Evolutionary conservation across 2,113 vertebrate species (phyloP).

Genomic region (Falcunculus frontatus): DNA sequence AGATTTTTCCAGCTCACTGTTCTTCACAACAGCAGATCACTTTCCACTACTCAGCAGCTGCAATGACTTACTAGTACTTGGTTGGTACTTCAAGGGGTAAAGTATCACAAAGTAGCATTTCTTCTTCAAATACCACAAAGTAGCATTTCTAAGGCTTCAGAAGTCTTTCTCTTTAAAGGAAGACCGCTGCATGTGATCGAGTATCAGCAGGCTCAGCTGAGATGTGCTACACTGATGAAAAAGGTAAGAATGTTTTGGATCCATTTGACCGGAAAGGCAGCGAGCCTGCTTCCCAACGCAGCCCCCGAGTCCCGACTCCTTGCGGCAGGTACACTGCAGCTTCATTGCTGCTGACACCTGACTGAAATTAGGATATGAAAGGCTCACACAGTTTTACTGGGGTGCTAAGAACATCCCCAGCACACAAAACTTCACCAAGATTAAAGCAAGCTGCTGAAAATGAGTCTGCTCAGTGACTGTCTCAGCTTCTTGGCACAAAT

Average conservation of each 20-base stretch:
- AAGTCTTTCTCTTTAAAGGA: neutral
- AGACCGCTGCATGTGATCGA: neutral
- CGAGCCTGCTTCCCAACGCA: rapidly evolving
- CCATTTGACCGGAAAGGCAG: neutral
- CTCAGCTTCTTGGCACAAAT: neutral
- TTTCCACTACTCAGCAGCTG: neutral
- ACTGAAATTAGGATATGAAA: neutral
- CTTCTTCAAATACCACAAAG: neutral
- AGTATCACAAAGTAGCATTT: neutral
- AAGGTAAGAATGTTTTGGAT: neutral
- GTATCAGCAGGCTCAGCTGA: neutral
- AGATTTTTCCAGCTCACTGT: neutral
- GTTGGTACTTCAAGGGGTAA: neutral
- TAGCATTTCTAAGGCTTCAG: neutral
- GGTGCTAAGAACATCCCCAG: neutral
- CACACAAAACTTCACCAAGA: rapidly evolving
- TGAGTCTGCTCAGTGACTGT: neutral
- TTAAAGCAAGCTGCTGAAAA: neutral
- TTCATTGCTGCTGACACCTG: neutral
- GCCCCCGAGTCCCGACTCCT: rapidly evolving
- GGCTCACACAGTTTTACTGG: neutral
- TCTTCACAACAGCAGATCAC: neutral
- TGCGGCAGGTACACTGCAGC: neutral
- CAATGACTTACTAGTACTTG: neutral
- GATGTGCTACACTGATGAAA: neutral